Base-by-base conservation (phyloP, 92 coral and sea anemone genomes). In the Actinostola sp. region DNA sequence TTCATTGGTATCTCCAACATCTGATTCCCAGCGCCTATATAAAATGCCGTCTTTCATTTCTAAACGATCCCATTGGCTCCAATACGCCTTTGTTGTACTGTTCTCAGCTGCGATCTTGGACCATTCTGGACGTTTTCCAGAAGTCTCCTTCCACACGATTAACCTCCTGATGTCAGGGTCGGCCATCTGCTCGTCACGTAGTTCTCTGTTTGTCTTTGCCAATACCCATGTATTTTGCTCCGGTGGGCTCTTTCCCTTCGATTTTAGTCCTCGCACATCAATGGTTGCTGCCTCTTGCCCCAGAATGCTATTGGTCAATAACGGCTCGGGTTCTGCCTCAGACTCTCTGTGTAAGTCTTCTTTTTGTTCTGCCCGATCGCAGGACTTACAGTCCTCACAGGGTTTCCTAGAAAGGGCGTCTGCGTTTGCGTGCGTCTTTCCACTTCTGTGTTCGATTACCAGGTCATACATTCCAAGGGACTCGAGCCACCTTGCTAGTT, bases 371-470 rank as follows among this genome's bases (percentile, higher is more conserved):
- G 42, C 42, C 42, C 11, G 4, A 4, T 36, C 42, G 42, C 42
- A 36, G 42, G 4, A 11, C 4, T 36, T 36, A 36, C 42, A 36
- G 42, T 36, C 6, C 42, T 36, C 42, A 20, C 85, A 85, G 14
- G 82, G 85, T 20, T 77, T 53, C 67, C 85, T 66, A 11, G 78
- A 78, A 14, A 78, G 81, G 34, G 77, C 71, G 51, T 67, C 81
- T 16, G 79, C 86, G 73, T 86, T 86, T 8, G 69, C 45, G 15
- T 79, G 86, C 20, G 42, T 62, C 29, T 20, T 19, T n/a, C 82
- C 85, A 32, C 49, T 21, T n/a, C 74, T 64, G 50, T 79, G 81
- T 34, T 71, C 48, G 48, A 83, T 52, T 0, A 14, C 20, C 9
- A 82, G 63, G 26, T 74, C 66, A 20, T 81, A 73, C 17, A 76